phyloP scores from a whole-genome alignment of 2,797 vertebrate species.

The Rhabdomys pumilio region DNA sequence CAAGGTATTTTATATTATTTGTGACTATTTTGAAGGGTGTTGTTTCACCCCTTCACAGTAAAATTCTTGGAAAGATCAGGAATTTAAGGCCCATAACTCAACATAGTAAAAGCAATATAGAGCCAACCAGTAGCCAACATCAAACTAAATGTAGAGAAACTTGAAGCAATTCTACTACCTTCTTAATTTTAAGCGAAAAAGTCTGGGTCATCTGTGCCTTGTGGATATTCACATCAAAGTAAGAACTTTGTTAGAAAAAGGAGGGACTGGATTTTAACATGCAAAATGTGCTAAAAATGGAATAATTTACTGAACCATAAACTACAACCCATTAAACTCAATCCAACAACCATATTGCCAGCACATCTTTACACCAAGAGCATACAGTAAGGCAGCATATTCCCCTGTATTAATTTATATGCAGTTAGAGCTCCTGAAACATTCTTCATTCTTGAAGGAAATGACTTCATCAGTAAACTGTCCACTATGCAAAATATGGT shows the following conservation, averaged over 20 bases:
- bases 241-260: constrained; percentile 57
- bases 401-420: background rate
- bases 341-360: background rate
- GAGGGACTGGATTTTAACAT: constrained; percentile 55
- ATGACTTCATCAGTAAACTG: background rate
- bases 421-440: background rate
- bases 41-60: too few relatives aligned
- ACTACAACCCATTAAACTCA: background rate
- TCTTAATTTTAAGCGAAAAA: constrained; percentile 67
- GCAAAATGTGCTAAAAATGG: background rate
- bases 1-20: too few relatives aligned
- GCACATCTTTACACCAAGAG: fast-evolving
- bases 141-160: too few relatives aligned
- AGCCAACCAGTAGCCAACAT: too few relatives aligned
- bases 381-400: background rate
- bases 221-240: constrained; percentile 41
- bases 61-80: too few relatives aligned
- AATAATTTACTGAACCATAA: background rate
- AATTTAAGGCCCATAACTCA: too few relatives aligned
- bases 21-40: too few relatives aligned
- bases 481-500: background rate
- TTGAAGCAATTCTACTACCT: constrained; percentile 25
- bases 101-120: too few relatives aligned
- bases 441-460: background rate
- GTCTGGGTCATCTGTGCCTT: background rate